Percentiles rank a stretch among this genome's conserved stretches.
phyloP scores from a whole-genome alignment of 1,140 invertebrate genomes.

The Pachyrhynchus sulphureomaculatus region DNA sequence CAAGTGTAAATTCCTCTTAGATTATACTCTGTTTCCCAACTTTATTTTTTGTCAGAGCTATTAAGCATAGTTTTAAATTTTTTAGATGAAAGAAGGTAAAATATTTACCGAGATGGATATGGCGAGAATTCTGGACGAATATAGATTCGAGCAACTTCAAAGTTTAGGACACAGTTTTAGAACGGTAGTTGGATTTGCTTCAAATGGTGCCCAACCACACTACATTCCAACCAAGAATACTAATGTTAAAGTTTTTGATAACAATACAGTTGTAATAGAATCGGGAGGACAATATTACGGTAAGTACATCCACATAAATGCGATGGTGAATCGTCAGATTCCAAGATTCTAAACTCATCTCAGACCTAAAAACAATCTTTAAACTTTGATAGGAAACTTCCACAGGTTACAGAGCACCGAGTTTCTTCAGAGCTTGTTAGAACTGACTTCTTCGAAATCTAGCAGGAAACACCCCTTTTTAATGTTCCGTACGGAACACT shows the following conservation, averaged over 20 bases:
- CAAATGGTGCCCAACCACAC: slow-evolving; percentile 88
- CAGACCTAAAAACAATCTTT: no score
- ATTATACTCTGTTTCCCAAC: no score
- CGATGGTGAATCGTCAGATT: background rate
- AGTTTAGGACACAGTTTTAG: slow-evolving; percentile 76
- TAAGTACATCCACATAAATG: slow-evolving; percentile 40
- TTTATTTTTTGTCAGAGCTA: background rate
- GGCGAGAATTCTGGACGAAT: slow-evolving; percentile 63
- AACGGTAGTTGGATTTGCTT: slow-evolving; percentile 87
- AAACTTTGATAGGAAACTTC: no score
- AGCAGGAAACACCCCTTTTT: no score
- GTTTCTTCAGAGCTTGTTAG: no score
- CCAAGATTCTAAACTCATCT: background rate
- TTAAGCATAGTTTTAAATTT: no score
- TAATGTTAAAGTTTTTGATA: slow-evolving; percentile 67
- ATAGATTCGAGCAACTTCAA: slow-evolving; percentile 66
- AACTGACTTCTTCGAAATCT: no score
- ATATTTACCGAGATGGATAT: slow-evolving; percentile 70
- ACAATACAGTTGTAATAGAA: slow-evolving; percentile 68
- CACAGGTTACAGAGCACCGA: no score
- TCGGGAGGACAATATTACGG: slow-evolving; percentile 73
- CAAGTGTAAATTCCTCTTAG: no score
- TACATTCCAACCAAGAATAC: slow-evolving; percentile 80
- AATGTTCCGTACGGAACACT: no score
- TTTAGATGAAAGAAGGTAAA: slow-evolving; percentile 39